Percentiles rank a stretch among this genome's conserved stretches.
Evolutionary conservation across 2,113 vertebrate species (phyloP).

Genomic region (Petrocephalus microphthalmus): DNA sequence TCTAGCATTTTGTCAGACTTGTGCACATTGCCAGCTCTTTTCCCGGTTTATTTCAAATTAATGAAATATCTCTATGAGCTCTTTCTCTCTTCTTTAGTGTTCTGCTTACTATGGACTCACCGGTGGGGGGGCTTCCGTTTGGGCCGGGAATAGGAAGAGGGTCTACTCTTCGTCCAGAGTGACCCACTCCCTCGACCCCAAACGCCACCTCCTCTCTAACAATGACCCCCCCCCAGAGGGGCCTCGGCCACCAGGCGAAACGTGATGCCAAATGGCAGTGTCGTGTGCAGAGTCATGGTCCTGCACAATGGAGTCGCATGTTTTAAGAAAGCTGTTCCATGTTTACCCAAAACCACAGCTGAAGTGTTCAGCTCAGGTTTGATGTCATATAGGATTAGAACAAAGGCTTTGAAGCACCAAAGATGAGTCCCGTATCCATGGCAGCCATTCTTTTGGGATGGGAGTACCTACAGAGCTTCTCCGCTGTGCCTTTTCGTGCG

Average conservation of each 20-base stretch:
- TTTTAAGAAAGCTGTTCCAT: background rate
- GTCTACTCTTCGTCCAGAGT: conserved; percentile 65
- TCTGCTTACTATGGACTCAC: background rate
- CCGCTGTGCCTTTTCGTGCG: background rate
- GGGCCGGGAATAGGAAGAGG: conserved; percentile 75
- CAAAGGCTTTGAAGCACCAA: background rate
- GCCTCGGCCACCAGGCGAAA: background rate
- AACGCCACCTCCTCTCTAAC: conserved; percentile 13
- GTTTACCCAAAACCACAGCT: background rate
- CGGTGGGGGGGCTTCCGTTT: conserved; percentile 69
- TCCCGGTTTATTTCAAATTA: background rate
- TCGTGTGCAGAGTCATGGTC: background rate
- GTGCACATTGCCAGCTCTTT: background rate
- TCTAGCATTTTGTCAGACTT: background rate
- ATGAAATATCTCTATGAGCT: conserved; percentile 23
- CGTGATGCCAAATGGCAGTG: background rate
- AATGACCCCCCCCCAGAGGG: background rate
- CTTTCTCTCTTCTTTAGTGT: conserved; percentile 29
- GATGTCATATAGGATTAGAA: background rate
- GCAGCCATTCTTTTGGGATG: conserved; percentile 28
- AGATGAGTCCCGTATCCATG: background rate
- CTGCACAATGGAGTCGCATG: background rate
- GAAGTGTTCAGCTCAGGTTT: background rate
- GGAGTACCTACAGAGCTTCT: background rate
- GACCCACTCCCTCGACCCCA: conserved; percentile 18